Evolutionary conservation across 2,888 invertebrate genomes (phyloP).

Genomic region (Eupithecia centaureata): DNA sequence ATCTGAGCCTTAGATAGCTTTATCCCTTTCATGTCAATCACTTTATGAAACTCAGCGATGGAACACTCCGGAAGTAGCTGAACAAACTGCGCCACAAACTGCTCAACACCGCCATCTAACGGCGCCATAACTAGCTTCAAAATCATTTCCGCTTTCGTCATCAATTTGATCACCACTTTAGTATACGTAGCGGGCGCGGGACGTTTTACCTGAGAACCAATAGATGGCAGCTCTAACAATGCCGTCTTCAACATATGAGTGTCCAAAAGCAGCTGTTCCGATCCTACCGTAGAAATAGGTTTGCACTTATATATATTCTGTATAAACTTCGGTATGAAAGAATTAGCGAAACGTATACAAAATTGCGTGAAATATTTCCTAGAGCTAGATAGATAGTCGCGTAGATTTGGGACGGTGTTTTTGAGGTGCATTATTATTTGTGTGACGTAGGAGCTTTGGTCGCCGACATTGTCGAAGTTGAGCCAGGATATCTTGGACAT

Average conservation of each 20-base stretch:
- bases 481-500: slow-evolving; percentile 98
- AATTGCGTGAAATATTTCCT: slow-evolving; percentile 99
- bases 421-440: slow-evolving; percentile 94
- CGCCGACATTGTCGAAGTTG: slow-evolving; percentile 96
- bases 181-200: slow-evolving; percentile 95
- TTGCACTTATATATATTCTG: slow-evolving; percentile 96
- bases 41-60: slow-evolving; percentile 95
- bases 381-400: slow-evolving; percentile 95
- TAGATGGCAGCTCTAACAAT: slow-evolving; percentile 95
- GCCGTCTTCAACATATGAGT: slow-evolving; percentile 97
- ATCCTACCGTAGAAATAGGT: slow-evolving; percentile 93
- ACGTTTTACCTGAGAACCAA: slow-evolving; percentile 93
- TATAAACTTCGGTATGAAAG: slow-evolving; percentile 97
- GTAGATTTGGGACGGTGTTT: slow-evolving; percentile 92
- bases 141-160: slow-evolving; percentile 99
- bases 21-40: slow-evolving; percentile 96
- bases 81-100: slow-evolving; percentile 94
- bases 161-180: slow-evolving; percentile 92
- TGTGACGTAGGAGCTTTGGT: slow-evolving; percentile 97
- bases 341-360: slow-evolving; percentile 97
- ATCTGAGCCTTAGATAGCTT: slow-evolving; percentile 73
- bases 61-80: slow-evolving; percentile 96
- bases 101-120: slow-evolving; percentile 86
- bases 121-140: slow-evolving; percentile 99
- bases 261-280: slow-evolving; percentile 96